phyloP scores from a whole-genome alignment of 2,888 invertebrate species.

The Epistrophe eligans region DNA sequence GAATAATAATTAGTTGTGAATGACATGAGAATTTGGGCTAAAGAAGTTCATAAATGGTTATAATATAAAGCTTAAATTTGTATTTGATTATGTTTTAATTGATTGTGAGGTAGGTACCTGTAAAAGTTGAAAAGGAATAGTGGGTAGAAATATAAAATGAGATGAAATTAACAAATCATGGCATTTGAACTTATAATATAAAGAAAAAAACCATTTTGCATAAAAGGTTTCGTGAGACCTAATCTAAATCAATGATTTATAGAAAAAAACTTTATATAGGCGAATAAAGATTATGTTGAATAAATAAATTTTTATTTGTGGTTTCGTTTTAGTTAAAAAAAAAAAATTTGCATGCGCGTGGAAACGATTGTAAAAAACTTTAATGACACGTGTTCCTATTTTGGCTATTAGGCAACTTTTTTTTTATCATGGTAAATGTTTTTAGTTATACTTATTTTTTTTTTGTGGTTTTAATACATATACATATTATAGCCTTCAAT shows the following conservation, averaged over 20 bases:
- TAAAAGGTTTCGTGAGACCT: constrained; percentile 30
- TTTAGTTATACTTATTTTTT: neutral
- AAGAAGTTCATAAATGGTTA: constrained; percentile 19
- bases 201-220: constrained; percentile 44
- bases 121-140: neutral
- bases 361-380: neutral
- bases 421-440: neutral
- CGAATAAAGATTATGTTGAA: neutral
- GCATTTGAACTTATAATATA: neutral
- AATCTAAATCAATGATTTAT: constrained; percentile 7
- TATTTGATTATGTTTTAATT: constrained; percentile 28
- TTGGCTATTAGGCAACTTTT: neutral
- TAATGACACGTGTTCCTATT: neutral
- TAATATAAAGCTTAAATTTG: neutral
- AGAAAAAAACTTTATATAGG: neutral
- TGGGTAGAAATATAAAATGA: neutral
- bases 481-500: too few species aligned
- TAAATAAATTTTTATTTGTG: neutral
- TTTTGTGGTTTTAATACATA: neutral
- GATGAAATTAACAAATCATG: neutral
- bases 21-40: constrained; percentile 27
- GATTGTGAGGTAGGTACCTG: neutral
- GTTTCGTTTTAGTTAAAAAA: constrained; percentile 6
- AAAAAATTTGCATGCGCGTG: constrained; percentile 17
- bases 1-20: constrained; percentile 21